Evolutionary conservation across 2,888 invertebrate genomes (phyloP).

Genomic region (Rapana venosa): DNA sequence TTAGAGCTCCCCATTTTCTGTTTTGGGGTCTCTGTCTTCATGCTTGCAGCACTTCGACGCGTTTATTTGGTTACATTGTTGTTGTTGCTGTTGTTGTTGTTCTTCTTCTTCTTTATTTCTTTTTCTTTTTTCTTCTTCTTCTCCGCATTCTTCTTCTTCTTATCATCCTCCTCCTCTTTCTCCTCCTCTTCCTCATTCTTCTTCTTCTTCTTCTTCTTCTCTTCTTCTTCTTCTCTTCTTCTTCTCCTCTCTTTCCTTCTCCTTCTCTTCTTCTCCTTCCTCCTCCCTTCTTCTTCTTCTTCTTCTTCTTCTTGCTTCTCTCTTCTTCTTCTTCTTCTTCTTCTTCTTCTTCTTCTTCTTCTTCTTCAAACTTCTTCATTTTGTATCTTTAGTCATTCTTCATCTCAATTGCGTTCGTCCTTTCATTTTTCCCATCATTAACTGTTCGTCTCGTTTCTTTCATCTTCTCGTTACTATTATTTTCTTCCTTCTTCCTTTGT

Average conservation of each 20-base stretch:
- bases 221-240: constrained; percentile 3
- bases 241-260: constrained; percentile 7
- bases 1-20: no score
- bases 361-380: no score
- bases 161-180: neutral
- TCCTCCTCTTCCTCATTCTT: neutral
- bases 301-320: neutral
- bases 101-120: neutral
- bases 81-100: no score
- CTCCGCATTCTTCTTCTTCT: neutral
- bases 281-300: neutral
- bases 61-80: no score
- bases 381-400: no score
- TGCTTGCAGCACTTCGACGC: no score
- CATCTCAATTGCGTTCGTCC: no score
- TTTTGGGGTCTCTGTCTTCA: no score
- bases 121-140: neutral
- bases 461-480: no score
- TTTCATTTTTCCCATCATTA: no score
- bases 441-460: no score
- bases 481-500: no score
- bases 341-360: neutral
- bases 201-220: neutral
- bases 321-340: neutral
- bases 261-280: constrained; percentile 7